phyloP scores from a whole-genome alignment of 2,797 vertebrate species.

The Epinephelus awoara region DNA sequence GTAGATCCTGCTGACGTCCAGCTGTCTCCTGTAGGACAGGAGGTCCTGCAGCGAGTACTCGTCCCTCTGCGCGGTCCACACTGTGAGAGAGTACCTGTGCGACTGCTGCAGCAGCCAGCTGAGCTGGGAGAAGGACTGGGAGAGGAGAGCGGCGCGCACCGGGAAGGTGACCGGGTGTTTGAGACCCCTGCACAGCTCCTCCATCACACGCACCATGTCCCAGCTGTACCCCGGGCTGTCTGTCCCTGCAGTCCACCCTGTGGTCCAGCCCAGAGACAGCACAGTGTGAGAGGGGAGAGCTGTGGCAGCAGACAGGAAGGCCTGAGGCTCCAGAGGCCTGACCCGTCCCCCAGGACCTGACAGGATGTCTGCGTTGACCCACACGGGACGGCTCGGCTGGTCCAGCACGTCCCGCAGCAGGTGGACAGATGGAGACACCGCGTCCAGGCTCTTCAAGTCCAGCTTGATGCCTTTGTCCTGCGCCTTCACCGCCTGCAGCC shows the following conservation, averaged over 20 bases:
- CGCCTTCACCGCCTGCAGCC: constrained; percentile 84
- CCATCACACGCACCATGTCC: constrained; percentile 91
- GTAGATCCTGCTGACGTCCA: too few relatives aligned
- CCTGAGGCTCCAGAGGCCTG: constrained; percentile 79
- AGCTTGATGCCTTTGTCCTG: constrained; percentile 93
- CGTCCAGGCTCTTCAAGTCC: constrained; percentile 86
- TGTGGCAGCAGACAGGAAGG: constrained; percentile 78
- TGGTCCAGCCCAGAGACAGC: constrained; percentile 94
- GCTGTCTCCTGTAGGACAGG: too few relatives aligned
- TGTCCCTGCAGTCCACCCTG: constrained; percentile 85
- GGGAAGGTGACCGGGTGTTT: constrained; percentile 91
- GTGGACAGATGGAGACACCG: constrained; percentile 84
- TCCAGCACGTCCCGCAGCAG: constrained; percentile 81
- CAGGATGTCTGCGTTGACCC: constrained; percentile 60
- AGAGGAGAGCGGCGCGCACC: constrained; percentile 89
- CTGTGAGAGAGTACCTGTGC: constrained; percentile 52
- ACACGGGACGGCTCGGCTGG: constrained; percentile 58
- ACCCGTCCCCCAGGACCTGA: constrained; percentile 87
- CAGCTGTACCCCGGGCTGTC: constrained; percentile 92
- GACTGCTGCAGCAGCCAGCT: constrained; percentile 91
- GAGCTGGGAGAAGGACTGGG: constrained; percentile 86
- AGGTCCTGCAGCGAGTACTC: too few relatives aligned
- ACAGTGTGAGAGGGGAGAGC: constrained; percentile 82
- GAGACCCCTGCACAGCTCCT: constrained; percentile 83
- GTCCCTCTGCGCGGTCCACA: too few relatives aligned